phyloP scores from a whole-genome alignment of 2,888 invertebrate genomes.

The Papilio gigon region DNA sequence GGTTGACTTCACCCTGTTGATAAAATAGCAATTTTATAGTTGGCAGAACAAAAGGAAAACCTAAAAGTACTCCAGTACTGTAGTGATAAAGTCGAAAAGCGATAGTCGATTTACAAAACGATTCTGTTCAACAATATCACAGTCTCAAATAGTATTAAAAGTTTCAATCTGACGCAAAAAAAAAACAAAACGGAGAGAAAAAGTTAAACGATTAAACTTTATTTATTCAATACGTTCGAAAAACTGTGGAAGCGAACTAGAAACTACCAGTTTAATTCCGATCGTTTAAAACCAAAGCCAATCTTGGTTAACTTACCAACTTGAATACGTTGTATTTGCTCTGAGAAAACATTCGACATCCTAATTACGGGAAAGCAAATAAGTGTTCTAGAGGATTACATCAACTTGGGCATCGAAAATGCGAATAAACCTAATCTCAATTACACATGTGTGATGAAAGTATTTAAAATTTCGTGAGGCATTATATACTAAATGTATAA shows the following conservation, averaged over 20 bases:
- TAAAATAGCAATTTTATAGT: too few relatives aligned
- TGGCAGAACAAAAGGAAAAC: too few relatives aligned
- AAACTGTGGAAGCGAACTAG: constrained; percentile 20
- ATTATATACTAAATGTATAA: too few relatives aligned
- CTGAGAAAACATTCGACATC: constrained; percentile 4
- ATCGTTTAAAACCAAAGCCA: constrained; percentile 37
- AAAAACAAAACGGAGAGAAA: constrained; percentile 13
- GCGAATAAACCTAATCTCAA: not conserved
- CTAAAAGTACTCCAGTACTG: not conserved
- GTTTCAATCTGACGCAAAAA: constrained; percentile 8
- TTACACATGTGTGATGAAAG: too few relatives aligned
- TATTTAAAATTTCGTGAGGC: too few relatives aligned
- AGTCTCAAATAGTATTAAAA: constrained; percentile 33
- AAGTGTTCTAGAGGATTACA: not conserved
- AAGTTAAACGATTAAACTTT: constrained; percentile 37
- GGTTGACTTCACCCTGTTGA: too few relatives aligned
- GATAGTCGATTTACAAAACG: not conserved
- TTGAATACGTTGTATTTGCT: not conserved
- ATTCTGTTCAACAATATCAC: constrained; percentile 6
- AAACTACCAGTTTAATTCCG: constrained; percentile 25
- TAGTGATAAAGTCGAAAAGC: not conserved
- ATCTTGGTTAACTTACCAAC: constrained; percentile 20
- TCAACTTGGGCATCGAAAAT: not conserved
- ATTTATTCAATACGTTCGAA: constrained; percentile 32
- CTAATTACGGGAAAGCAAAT: constrained; percentile 1